Evolutionary conservation across 2,888 invertebrate species (phyloP).

Genomic region (Tolmerus cingulatus): DNA sequence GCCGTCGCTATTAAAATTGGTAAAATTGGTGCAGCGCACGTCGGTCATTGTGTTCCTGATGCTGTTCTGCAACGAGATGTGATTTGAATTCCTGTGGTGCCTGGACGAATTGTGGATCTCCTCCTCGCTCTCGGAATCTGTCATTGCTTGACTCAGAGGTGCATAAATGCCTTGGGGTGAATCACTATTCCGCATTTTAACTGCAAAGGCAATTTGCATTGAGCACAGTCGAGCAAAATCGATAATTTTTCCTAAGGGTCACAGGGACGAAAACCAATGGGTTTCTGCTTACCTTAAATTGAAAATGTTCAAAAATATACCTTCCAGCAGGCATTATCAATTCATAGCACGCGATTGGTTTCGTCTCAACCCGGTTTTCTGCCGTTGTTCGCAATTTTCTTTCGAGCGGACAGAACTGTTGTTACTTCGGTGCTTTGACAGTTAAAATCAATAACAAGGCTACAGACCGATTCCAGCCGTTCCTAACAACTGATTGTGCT

Average conservation of each 20-base stretch:
- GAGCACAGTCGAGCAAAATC: constrained; percentile 51
- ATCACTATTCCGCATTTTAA: constrained; percentile 62
- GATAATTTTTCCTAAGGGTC: constrained; percentile 50
- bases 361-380: background rate
- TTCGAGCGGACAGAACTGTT: background rate
- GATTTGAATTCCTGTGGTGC: constrained; percentile 52
- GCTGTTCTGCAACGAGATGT: constrained; percentile 52
- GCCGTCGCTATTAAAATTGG: constrained; percentile 59
- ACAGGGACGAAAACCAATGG: background rate
- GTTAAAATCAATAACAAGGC: background rate
- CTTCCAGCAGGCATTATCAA: constrained; percentile 27
- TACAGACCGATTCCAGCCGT: background rate
- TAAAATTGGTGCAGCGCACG: constrained; percentile 54
- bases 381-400: background rate
- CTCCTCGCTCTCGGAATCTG: constrained; percentile 81
- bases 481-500: background rate
- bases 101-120: constrained; percentile 64
- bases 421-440: background rate
- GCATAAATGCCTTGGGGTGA: constrained; percentile 71
- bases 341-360: constrained; percentile 8
- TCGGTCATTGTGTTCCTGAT: constrained; percentile 37
- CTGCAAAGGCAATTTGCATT: background rate
- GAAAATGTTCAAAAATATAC: constrained; percentile 51
- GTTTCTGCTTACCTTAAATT: constrained; percentile 52
- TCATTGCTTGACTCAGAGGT: constrained; percentile 78